Evolutionary conservation across 2,797 vertebrate genomes (phyloP).

Genomic region (Nothura maculosa): DNA sequence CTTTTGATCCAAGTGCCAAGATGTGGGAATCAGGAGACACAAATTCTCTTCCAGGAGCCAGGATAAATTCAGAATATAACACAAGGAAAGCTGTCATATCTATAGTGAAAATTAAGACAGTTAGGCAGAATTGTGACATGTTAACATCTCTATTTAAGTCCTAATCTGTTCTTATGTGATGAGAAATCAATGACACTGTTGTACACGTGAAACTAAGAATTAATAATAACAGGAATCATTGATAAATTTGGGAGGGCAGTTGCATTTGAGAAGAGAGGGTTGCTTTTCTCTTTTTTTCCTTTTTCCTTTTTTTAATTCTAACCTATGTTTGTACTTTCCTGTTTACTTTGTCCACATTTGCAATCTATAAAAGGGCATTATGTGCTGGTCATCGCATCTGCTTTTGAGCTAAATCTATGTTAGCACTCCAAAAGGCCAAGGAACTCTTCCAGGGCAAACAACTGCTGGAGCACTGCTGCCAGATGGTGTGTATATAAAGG

Average conservation of each 20-base stretch:
- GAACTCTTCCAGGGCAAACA: constrained; percentile 62
- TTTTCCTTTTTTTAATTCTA: constrained; percentile 1
- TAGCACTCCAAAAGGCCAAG: constrained; percentile 69
- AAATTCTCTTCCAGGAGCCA: not conserved
- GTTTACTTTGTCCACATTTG: not conserved
- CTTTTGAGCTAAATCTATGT: constrained; percentile 64
- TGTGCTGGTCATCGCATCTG: constrained; percentile 57
- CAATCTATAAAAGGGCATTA: constrained; percentile 64
- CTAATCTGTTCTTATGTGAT: not conserved
- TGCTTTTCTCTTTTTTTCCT: not conserved
- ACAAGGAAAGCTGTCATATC: not conserved
- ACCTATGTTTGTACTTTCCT: constrained; percentile 12
- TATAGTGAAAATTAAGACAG: not conserved
- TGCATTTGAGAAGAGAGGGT: not conserved
- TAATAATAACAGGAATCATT: not conserved
- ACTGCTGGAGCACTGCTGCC: constrained; percentile 36
- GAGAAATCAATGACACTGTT: not conserved
- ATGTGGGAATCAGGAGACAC: not conserved
- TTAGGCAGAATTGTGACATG: not conserved
- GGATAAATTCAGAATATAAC: not conserved
- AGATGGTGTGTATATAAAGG: constrained; percentile 59
- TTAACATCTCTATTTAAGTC: not conserved
- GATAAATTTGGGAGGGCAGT: not conserved
- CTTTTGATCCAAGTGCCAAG: not conserved
- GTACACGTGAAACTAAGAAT: not conserved